A percentile compares a stretch with the other conserved stretches of the same genome.
Evolutionary conservation across 2,113 vertebrate genomes (phyloP).

Genomic region (Scomber japonicus): DNA sequence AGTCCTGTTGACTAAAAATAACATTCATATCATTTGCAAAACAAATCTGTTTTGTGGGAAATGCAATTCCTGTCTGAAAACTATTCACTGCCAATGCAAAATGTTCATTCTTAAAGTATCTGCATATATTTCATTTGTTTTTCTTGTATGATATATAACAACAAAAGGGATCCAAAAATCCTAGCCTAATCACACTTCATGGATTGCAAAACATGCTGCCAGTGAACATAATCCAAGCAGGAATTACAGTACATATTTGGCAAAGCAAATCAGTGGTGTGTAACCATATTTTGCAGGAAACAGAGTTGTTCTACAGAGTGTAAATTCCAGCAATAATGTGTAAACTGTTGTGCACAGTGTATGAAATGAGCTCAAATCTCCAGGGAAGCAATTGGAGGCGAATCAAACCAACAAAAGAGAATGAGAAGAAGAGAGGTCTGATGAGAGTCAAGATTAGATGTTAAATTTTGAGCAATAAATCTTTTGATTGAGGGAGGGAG

Average conservation of each 20-base stretch:
- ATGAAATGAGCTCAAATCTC: conserved; percentile 57
- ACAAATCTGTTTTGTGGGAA: conserved; percentile 3
- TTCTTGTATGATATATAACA: not conserved
- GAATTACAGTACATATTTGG: conserved; percentile 6
- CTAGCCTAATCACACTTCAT: not conserved
- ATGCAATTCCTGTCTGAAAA: not conserved
- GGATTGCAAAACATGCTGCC: not conserved
- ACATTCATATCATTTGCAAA: not conserved
- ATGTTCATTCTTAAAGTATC: not conserved
- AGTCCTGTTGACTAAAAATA: not conserved
- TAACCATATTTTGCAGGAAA: conserved; percentile 15
- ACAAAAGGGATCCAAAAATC: not conserved
- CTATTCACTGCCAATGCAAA: not conserved
- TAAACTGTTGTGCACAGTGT: conserved; percentile 23
- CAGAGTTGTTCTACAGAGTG: conserved; percentile 18
- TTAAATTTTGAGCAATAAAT: conserved; percentile 35
- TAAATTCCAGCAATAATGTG: conserved; percentile 36
- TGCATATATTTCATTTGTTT: not conserved
- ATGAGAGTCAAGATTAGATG: conserved; percentile 41
- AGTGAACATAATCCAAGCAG: not conserved
- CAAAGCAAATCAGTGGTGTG: conserved; percentile 30
- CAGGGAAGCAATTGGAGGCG: conserved; percentile 15
- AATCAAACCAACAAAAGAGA: conserved; percentile 35
- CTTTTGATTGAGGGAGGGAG: not conserved
- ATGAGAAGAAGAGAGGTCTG: conserved; percentile 13